Conservation (phyloP, 2,797 vertebrate genomes). For the Betta splendens region DNA sequence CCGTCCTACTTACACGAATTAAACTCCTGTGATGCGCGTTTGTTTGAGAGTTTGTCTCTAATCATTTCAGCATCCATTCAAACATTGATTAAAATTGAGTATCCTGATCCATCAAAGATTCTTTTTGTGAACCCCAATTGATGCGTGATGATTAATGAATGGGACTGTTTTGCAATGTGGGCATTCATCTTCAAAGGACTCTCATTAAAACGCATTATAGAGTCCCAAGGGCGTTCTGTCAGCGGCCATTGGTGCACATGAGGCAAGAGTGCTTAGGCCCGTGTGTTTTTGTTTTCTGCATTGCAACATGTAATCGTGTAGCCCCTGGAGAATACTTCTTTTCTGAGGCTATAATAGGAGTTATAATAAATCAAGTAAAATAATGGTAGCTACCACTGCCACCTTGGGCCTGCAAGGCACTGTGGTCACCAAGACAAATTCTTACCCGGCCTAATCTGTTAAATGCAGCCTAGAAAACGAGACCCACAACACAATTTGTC, state of each 20-base stretch:
- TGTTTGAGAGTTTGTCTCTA: slow-evolving; percentile 37
- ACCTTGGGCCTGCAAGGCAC: slow-evolving; percentile 13
- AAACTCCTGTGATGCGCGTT: slow-evolving; percentile 65
- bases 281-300: slow-evolving; percentile 30
- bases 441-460: slow-evolving; percentile 47
- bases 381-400: slow-evolving; percentile 8
- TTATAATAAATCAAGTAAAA: slow-evolving; percentile 28
- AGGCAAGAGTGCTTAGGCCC: slow-evolving; percentile 27
- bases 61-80: slow-evolving; percentile 53
- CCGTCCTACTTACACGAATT: slow-evolving; percentile 59
- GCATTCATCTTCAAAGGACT: slow-evolving; percentile 66
- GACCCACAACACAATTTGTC: slow-evolving; percentile 61
- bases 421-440: slow-evolving; percentile 50
- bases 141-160: slow-evolving; percentile 67
- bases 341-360: slow-evolving; percentile 2
- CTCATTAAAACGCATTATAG: slow-evolving; percentile 65
- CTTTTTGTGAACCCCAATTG: slow-evolving; percentile 53
- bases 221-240: slow-evolving; percentile 49
- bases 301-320: slow-evolving; percentile 8
- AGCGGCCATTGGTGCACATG: slow-evolving; percentile 51
- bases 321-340: not conserved
- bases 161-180: slow-evolving; percentile 57
- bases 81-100: slow-evolving; percentile 63
- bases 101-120: slow-evolving; percentile 56
- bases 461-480: slow-evolving; percentile 58